Conservation (phyloP, 2,797 vertebrate species). For the Acanthornis magna region DNA sequence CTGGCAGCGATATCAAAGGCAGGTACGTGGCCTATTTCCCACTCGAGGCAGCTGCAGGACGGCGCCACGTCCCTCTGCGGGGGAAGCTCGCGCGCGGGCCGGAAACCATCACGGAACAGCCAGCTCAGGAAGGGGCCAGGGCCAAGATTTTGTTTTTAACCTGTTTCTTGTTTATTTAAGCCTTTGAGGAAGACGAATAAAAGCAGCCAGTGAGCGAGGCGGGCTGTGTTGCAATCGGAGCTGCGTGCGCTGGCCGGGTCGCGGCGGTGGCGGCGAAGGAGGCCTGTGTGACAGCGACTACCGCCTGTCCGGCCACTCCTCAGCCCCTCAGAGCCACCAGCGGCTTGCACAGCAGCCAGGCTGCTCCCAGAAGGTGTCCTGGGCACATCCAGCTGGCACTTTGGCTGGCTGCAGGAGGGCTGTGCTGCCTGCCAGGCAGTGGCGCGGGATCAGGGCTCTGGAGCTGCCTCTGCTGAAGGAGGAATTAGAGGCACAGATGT, state of each 20-base stretch:
- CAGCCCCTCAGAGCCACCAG: neutral
- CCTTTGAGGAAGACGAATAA: conserved; percentile 37
- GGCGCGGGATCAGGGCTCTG: rapidly evolving
- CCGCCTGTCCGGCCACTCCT: rapidly evolving
- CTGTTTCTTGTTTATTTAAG: conserved; percentile 64
- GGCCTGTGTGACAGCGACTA: neutral
- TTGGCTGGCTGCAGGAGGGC: neutral
- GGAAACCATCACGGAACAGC: conserved; percentile 39
- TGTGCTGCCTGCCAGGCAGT: neutral
- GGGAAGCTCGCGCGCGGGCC: neutral
- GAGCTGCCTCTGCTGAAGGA: neutral
- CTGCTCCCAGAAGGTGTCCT: neutral
- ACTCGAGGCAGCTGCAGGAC: neutral
- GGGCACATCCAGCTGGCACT: neutral
- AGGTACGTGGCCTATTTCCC: neutral
- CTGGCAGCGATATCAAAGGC: neutral
- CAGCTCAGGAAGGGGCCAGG: conserved; percentile 37
- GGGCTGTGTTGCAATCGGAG: neutral
- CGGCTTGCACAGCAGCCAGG: neutral
- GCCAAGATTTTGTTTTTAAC: conserved; percentile 62
- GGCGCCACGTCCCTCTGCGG: neutral
- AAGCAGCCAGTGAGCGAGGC: neutral
- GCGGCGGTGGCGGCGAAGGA: rapidly evolving
- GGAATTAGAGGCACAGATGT: neutral
- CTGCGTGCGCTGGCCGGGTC: neutral